Evolutionary conservation across 1,140 invertebrate genomes (phyloP), one percentile per base, ranked within the genome.

Genomic region (Leptinotarsa defecta): DNA sequence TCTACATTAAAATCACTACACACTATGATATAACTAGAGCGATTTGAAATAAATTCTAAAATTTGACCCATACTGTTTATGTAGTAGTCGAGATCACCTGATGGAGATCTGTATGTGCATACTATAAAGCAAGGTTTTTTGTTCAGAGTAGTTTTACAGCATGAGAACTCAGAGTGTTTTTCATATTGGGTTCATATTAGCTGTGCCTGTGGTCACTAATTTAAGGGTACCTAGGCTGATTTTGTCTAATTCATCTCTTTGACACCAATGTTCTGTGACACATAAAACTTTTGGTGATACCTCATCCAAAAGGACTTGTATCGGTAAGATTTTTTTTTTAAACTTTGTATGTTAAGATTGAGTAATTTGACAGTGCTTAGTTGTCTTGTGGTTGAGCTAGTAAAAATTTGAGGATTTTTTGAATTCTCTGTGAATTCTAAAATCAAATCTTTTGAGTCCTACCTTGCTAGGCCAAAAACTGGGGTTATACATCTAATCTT

Each of bases 71-170:
- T 64, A 64, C 63, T 64, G 63, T 64, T 24, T 64, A 64, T 64
- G 19, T 17, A 64, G 3, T 64, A 64, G 63, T 64, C 63, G 3
- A 64, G 13, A 19, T 64, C 19, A 2, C 63, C 63, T 22, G 19
- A 17, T 64, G 63, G 11, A 64, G 63, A 22, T 64, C 63, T 64
- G 3, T 64, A 64, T 64, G 19, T 20, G 63, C 63, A 64, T 17
- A 64, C 63, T 17, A 64, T 13, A 17, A 17, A 19, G 19, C 63
- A 64, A 17, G 63, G 11, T 17, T 22, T 17, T 22, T 64, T 4
- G 19, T 64, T 64, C 63, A 64, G 19, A 17, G 63, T 64, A 19
- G 63, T 64, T 64, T 64, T 64, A 64, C 63, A 64, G 63, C 63
- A 64, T 64, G 63, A 64, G 63, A 17, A 64, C 19, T 64, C 63